A percentile compares a stretch with the other conserved stretches of the same genome.
These are phyloP conservation scores for Cataglyphis rosenhaueri DNA, from an alignment of 2,888 invertebrate genomes.

Conservation along the genomic window DNA sequence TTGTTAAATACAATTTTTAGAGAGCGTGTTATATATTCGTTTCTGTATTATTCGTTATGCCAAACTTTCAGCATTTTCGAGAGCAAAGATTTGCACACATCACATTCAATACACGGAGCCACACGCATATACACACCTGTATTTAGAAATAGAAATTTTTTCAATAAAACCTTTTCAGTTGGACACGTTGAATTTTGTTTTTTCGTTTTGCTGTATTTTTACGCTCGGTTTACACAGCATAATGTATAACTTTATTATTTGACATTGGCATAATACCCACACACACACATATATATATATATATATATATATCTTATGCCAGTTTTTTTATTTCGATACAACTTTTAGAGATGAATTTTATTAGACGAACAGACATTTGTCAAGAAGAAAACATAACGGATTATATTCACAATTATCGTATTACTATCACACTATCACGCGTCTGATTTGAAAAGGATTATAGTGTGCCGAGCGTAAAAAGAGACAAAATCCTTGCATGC, in stretches of 20 bases:
- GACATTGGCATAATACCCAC: not conserved
- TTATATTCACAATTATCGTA: not conserved
- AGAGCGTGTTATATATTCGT: conserved; percentile 59
- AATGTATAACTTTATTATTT: conserved; percentile 8
- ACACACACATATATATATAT: no score
- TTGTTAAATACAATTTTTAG: conserved; percentile 65
- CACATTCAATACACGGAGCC: conserved; percentile 73
- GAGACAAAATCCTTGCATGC: conserved; percentile 77
- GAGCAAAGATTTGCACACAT: conserved; percentile 71
- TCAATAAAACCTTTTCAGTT: conserved; percentile 85
- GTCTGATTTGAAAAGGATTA: conserved; percentile 3
- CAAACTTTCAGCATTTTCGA: conserved; percentile 64
- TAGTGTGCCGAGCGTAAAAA: conserved; percentile 78
- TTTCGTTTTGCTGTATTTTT: conserved; percentile 80
- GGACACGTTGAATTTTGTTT: conserved; percentile 83
- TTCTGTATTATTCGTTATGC: conserved; percentile 67
- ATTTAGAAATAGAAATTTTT: conserved; percentile 83
- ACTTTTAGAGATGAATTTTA: not conserved
- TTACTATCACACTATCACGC: not conserved
- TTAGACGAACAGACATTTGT: not conserved
- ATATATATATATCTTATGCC: not conserved
- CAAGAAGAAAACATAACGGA: not conserved
- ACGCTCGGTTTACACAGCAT: conserved; percentile 78
- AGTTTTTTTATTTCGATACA: not conserved
- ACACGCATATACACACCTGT: conserved; percentile 82